Evolutionary conservation across 2,888 invertebrate species (phyloP), one percentile per base, ranked within the genome.

Genomic region (Melanostoma mellinum): DNA sequence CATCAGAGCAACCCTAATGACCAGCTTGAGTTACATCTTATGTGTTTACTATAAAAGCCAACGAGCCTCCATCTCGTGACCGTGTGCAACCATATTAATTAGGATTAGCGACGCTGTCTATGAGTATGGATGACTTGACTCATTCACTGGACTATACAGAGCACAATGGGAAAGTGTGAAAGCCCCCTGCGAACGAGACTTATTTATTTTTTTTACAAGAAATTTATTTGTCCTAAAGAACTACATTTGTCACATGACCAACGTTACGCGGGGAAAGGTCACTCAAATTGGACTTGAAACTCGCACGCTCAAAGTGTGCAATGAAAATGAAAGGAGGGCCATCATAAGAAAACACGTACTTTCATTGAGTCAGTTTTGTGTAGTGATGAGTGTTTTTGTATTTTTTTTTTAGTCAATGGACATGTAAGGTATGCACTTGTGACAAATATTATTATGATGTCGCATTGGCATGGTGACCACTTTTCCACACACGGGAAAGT

Each of bases 141-240:
- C 20, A 44, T 53, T 36, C 40, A 52, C 69, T 48, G 40, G 48
- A n/a, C 55, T 35, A 30, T 30, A 5, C 9, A 35, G 35, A 6
- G 42, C 53, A 53, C 61, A 81, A 81, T 76, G 81, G 61, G 77
- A 81, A 81, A 76, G 81, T 81, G 76, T 76, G 81, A 76, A 81
- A 81, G 80, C 65, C 74, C 52, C 65, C 71, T 46, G 69, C 65
- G 56, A n/a, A 38, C 53, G 20, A 46, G 6, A 48, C 36, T 0
- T 46, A 44, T 44, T 35, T 2, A 61, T 20, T 36, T 61, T 48
- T 80, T 48, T 60, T 36, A 46, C 65, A 60, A 73, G 60, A 61
- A 68, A 55, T 46, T 55, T 63, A 61, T 69, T 60, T 80, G 69
- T 71, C 80, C 69, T 46, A 79, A 73, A 79, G 67, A 79, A 73